Base-by-base conservation (phyloP, 2,888 invertebrate species). In the Teleogryllus oceanicus region DNA sequence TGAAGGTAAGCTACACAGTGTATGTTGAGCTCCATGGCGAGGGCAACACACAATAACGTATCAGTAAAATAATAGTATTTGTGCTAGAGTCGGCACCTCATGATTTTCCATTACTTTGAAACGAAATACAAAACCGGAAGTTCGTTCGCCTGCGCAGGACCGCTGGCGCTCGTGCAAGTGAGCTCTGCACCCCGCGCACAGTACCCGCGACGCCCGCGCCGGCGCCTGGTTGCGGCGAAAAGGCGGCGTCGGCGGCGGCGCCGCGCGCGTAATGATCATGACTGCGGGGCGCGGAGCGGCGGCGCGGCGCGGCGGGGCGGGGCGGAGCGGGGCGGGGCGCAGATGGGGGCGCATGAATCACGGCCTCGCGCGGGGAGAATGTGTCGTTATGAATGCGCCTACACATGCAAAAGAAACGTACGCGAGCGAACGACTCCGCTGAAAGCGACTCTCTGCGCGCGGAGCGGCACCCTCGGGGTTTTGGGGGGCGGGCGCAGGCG, bases 271-370 rank as follows among this genome's bases (percentile, higher is more conserved):
- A 37, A 37, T 37, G 37, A 37, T 37, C 37, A 62, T 62, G 62
- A 62, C n/a, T 62, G 62, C 3, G 62, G n/a, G 8, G 62, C 37
- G 62, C 10, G 62, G n/a, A 51, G 51, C 21, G 51, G 16, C 16
- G 11, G 51, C 12, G 62, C 12, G 2, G 62, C 2, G 62, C 51
- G 51, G 18, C 62, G 62, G 21, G 21, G 62, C 62, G 62, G 13
- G 16, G 62, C 4, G 62, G 18, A 3, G 18, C 62, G 62, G 21
- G 21, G 62, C 62, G 62, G 13, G 16, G 62, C 4, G 62, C 62
- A 62, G 62, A 62, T 62, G 62, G 62, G n/a, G 62, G n/a, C 62
- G 62, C 62, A 62, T 62, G 62, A 62, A 62, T 62, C 62, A 62
- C 62, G 37, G 37, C 37, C 8, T 5, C 62, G 62, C 62, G 13